Evolutionary conservation across 2,113 vertebrate genomes (phyloP).

Genomic region (Sisor rabdophorus): DNA sequence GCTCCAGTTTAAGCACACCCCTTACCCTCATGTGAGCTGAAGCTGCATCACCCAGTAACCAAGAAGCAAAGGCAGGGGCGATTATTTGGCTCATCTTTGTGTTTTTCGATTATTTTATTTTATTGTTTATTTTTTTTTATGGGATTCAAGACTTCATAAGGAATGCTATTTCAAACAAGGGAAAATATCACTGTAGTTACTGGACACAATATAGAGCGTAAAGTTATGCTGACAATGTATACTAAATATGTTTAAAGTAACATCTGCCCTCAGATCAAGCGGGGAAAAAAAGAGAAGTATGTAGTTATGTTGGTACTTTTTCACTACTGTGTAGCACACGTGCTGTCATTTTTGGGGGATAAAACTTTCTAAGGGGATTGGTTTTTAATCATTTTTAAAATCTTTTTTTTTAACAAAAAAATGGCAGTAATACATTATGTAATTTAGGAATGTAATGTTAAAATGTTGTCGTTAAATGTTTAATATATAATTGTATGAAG

Average conservation of each 20-base stretch:
- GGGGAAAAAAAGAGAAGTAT: constrained; percentile 49
- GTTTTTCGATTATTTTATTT: constrained; percentile 16
- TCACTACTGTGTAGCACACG: constrained; percentile 61
- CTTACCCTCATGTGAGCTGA: constrained; percentile 24
- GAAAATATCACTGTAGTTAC: constrained; percentile 27
- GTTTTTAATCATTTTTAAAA: constrained; percentile 54
- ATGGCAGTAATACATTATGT: constrained; percentile 61
- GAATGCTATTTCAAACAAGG: constrained; percentile 30
- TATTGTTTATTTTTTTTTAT: constrained; percentile 46
- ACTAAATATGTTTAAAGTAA: constrained; percentile 56
- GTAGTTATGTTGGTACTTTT: constrained; percentile 79
- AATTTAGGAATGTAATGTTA: constrained; percentile 72
- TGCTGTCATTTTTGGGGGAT: constrained; percentile 57
- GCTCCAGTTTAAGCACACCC: constrained; percentile 7
- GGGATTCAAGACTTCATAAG: constrained; percentile 30
- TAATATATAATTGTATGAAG: constrained; percentile 71
- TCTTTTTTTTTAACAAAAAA: constrained; percentile 44
- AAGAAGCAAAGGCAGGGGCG: constrained; percentile 17
- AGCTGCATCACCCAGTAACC: constrained; percentile 9
- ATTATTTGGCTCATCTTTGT: constrained; percentile 19
- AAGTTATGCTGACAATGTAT: constrained; percentile 25
- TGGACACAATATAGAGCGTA: constrained; percentile 19
- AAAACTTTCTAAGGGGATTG: constrained; percentile 52
- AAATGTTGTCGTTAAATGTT: constrained; percentile 76
- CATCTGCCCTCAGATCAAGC: constrained; percentile 54